These are phyloP conservation scores for Cremastinae sp. DNA, from an alignment of 2,888 invertebrate species.

Conservation along the genomic window DNA sequence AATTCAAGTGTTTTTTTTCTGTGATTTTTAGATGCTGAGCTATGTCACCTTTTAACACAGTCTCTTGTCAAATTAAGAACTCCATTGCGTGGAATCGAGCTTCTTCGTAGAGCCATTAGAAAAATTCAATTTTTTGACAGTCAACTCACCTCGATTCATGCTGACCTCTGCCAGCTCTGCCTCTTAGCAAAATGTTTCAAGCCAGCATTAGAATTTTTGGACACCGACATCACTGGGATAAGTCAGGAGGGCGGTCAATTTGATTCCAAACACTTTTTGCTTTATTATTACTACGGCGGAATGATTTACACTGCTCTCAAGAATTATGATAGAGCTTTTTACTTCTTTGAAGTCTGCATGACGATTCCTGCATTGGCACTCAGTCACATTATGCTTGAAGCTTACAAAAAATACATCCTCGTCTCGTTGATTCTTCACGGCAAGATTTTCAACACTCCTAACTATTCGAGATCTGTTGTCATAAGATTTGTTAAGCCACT, in stretches of 20 bases:
- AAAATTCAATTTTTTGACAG: constrained; percentile 93
- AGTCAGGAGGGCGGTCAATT: constrained; percentile 91
- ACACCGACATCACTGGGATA: constrained; percentile 95
- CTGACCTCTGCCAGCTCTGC: constrained; percentile 95
- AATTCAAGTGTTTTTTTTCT: not conserved
- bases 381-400: constrained; percentile 98
- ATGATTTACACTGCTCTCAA: constrained; percentile 98
- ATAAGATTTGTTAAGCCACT: constrained; percentile 91
- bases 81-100: constrained; percentile 91
- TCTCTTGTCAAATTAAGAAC: constrained; percentile 89
- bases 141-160: constrained; percentile 96
- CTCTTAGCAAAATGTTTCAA: constrained; percentile 95
- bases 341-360: constrained; percentile 97
- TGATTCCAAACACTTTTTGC: constrained; percentile 93
- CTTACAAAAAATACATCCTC: constrained; percentile 97
- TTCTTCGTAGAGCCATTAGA: constrained; percentile 91
- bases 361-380: constrained; percentile 97
- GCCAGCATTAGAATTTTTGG: constrained; percentile 92
- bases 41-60: constrained; percentile 92
- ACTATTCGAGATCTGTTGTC: constrained; percentile 95
- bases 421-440: constrained; percentile 95
- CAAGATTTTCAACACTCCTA: constrained; percentile 91
- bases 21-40: constrained; percentile 88
- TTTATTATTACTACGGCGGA: constrained; percentile 98
- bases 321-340: constrained; percentile 94